Conservation (phyloP, 2,797 vertebrate genomes). For the Coilia nasus region DNA sequence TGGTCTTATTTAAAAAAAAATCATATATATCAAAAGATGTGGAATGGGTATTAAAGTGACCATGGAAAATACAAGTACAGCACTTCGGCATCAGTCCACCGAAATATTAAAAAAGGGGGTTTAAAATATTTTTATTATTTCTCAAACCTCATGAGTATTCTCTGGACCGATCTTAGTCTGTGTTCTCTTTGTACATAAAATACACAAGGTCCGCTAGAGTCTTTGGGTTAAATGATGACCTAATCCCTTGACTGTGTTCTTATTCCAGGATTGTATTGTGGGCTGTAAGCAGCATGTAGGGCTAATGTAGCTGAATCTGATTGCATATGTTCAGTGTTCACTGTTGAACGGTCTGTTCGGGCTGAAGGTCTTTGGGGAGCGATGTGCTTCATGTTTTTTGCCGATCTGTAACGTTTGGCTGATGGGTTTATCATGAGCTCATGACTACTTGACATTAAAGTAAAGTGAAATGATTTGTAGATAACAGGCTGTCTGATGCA, state of each 20-base stretch:
- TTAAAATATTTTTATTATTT: slow-evolving; percentile 53
- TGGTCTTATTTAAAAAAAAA: slow-evolving; percentile 45
- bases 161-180: slow-evolving; percentile 47
- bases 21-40: slow-evolving; percentile 52
- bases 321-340: neutral
- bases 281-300: neutral
- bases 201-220: neutral
- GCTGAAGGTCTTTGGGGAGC: neutral
- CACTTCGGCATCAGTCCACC: slow-evolving; percentile 39
- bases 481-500: neutral
- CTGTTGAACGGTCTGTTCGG: neutral
- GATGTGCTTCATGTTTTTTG: neutral
- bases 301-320: neutral
- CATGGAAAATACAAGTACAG: slow-evolving; percentile 46
- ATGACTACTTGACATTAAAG: neutral
- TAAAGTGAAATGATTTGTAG: neutral
- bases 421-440: neutral
- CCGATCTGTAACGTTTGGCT: neutral
- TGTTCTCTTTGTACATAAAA: slow-evolving; percentile 43
- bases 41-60: slow-evolving; percentile 43
- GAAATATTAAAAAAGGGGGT: slow-evolving; percentile 33
- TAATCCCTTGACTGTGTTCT: neutral
- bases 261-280: neutral
- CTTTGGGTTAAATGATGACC: neutral
- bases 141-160: slow-evolving; percentile 36